Percentiles rank a stretch among this genome's conserved stretches.
These are phyloP conservation scores for western clawed frog (Xenopus tropicalis) DNA, from an alignment of 2,113 vertebrate genomes.

Conservation along the genomic window UCB_Xtro_10.0 CM004451.2:775501-776000, in stretches of 20 bases:
- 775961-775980: slow-evolving; percentile 18
- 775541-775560: too few species aligned
- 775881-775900: slow-evolving; percentile 12
- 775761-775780: not conserved
- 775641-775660: not conserved
- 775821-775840: not conserved
- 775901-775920: not conserved
- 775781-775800: not conserved
- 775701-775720: not conserved
- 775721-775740: not conserved
- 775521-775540: too few species aligned
- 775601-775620: not conserved
- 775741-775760: not conserved
- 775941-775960: not conserved
- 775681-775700: slow-evolving; percentile 14
- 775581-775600: too few species aligned
- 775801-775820: not conserved
- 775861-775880: slow-evolving; percentile 14
- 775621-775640: not conserved
- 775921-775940: not conserved
- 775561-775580: too few species aligned
- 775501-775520: too few species aligned
- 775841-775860: slow-evolving; percentile 27
- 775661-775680: slow-evolving; percentile 15
- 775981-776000: too few species aligned